Conservation (phyloP, 1,140 invertebrate genomes). For the Papilio aristodemus region DNA sequence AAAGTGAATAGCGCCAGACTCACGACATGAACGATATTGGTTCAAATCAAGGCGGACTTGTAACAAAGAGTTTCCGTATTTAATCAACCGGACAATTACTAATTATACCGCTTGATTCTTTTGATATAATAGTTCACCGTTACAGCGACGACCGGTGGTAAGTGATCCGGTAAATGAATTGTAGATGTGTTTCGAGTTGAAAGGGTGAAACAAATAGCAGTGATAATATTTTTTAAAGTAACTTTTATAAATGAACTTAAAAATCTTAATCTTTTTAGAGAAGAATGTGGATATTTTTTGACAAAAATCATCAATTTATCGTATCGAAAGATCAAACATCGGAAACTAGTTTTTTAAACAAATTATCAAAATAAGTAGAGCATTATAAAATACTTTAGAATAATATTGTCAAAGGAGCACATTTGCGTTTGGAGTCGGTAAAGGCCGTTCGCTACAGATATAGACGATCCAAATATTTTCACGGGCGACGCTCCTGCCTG, state of each 20-base stretch:
- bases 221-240: too few species aligned
- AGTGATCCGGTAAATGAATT: slow-evolving; percentile 12
- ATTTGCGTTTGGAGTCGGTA: slow-evolving; percentile 64
- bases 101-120: slow-evolving; percentile 1
- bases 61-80: slow-evolving; percentile 20
- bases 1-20: background rate
- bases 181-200: background rate
- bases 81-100: slow-evolving; percentile 10
- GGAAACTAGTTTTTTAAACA: too few species aligned
- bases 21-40: background rate
- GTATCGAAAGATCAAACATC: too few species aligned
- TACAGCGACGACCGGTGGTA: background rate
- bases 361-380: background rate
- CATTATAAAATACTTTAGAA: background rate
- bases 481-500: slow-evolving; percentile 62
- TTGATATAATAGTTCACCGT: slow-evolving; percentile 6
- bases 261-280: too few species aligned
- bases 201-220: too few species aligned
- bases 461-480: slow-evolving; percentile 74
- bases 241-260: too few species aligned
- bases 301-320: too few species aligned
- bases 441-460: slow-evolving; percentile 71
- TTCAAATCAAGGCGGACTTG: background rate
- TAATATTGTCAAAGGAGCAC: slow-evolving; percentile 34
- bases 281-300: too few species aligned